Percentiles rank a stretch among this genome's conserved stretches.
Evolutionary conservation across 2,113 vertebrate genomes (phyloP).

Genomic region (Platycercus adscitus): DNA sequence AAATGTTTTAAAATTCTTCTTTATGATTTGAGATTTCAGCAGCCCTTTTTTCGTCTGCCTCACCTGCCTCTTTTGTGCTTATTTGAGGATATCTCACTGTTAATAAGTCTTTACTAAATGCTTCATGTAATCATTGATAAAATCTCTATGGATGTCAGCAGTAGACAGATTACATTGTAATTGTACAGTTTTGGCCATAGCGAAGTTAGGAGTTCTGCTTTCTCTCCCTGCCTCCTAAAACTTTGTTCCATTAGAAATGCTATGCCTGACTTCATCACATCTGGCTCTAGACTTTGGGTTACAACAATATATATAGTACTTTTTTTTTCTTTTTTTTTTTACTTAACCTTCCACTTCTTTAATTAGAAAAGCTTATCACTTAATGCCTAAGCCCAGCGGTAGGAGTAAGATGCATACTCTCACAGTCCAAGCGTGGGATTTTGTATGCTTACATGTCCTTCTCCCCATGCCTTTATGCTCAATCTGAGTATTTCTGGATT

Average conservation of each 20-base stretch:
- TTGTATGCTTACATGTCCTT: not conserved
- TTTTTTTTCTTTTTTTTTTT: not conserved
- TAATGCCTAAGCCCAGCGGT: not conserved
- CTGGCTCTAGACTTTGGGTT: not conserved
- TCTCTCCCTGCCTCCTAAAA: not conserved
- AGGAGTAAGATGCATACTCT: not conserved
- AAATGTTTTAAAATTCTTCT: not conserved
- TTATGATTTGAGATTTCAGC: not conserved
- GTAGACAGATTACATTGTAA: not conserved
- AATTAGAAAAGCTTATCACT: not conserved
- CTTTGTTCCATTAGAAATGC: not conserved
- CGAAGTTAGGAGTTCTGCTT: not conserved
- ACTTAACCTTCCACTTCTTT: not conserved
- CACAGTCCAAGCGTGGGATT: not conserved
- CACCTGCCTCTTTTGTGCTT: not conserved
- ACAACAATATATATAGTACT: not conserved
- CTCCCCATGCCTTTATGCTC: not conserved
- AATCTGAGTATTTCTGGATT: not conserved
- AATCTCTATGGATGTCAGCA: not conserved
- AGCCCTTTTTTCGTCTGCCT: not conserved
- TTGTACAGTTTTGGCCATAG: not conserved
- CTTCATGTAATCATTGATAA: not conserved
- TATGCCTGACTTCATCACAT: not conserved
- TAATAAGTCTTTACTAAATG: not conserved
- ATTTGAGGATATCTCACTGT: not conserved